Conservation (phyloP, 2,113 vertebrate species). For the Ranitomeya variabilis region DNA sequence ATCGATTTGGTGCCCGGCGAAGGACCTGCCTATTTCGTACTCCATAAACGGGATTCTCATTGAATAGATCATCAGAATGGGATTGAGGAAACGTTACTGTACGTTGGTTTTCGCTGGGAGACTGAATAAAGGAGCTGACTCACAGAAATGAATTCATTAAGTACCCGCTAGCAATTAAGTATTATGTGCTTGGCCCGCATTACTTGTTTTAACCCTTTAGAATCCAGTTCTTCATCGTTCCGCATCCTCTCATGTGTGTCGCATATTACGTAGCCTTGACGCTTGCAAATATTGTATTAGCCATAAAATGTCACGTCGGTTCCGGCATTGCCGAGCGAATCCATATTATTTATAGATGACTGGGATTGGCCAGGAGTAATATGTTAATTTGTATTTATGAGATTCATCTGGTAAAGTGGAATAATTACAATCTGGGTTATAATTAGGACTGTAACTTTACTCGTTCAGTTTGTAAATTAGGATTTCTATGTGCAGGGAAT, state of each 20-base stretch:
- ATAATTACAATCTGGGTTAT: not conserved
- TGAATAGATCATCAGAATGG: slow-evolving; percentile 52
- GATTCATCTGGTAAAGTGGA: slow-evolving; percentile 1
- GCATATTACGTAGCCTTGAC: not conserved
- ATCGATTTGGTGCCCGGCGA: slow-evolving; percentile 41
- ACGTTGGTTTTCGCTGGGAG: not conserved
- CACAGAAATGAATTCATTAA: slow-evolving; percentile 41
- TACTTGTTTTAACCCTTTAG: slow-evolving; percentile 21
- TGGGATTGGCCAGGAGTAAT: slow-evolving; percentile 20
- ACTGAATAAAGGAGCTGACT: slow-evolving; percentile 10
- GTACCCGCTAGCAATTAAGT: slow-evolving; percentile 6
- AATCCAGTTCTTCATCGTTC: not conserved
- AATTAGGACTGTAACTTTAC: slow-evolving; percentile 4
- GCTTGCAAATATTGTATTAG: not conserved
- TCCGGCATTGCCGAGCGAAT: not conserved
- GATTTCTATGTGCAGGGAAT: slow-evolving; percentile 2
- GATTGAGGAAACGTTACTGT: not conserved
- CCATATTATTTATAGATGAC: not conserved
- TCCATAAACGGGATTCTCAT: slow-evolving; percentile 37
- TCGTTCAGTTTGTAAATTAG: slow-evolving; percentile 15
- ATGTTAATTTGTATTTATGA: not conserved
- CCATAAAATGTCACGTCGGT: not conserved
- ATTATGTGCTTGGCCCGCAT: not conserved
- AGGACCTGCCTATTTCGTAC: slow-evolving; percentile 34
- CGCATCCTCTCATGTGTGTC: not conserved